A percentile compares a stretch with the other conserved stretches of the same genome.
Conservation (phyloP, 2,113 vertebrate species). For the Toxotes jaculatrix region DNA sequence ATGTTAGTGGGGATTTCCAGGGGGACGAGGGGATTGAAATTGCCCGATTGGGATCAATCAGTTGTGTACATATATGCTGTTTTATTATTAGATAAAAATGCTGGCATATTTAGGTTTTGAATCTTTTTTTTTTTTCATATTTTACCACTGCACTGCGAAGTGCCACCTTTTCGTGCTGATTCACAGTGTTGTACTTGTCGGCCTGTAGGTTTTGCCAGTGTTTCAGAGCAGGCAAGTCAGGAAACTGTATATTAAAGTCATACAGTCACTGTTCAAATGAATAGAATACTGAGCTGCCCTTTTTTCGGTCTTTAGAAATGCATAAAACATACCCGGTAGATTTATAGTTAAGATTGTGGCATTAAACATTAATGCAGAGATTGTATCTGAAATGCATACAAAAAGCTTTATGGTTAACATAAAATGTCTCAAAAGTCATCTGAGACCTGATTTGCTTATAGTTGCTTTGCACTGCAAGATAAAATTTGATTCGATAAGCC, state of each 20-base stretch:
- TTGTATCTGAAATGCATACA: not conserved
- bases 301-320: not conserved
- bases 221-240: not conserved
- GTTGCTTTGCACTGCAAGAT: slow-evolving; percentile 13
- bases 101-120: not conserved
- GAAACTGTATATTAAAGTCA: not conserved
- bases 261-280: not conserved
- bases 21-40: not conserved
- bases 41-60: not conserved
- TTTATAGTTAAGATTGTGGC: not conserved
- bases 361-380: not conserved
- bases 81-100: slow-evolving; percentile 4
- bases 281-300: not conserved
- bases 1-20: not conserved
- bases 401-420: not conserved
- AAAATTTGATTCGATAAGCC: slow-evolving; percentile 6
- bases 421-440: slow-evolving; percentile 2
- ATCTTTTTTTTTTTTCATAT: not conserved
- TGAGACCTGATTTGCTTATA: not conserved
- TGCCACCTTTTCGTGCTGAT: not conserved
- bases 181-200: not conserved
- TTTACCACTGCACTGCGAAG: not conserved
- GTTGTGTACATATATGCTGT: not conserved
- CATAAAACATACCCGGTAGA: not conserved
- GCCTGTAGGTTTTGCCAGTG: not conserved